phyloP scores from a whole-genome alignment of 1,140 invertebrate genomes.

The Anagrus nilaparvatae region DNA sequence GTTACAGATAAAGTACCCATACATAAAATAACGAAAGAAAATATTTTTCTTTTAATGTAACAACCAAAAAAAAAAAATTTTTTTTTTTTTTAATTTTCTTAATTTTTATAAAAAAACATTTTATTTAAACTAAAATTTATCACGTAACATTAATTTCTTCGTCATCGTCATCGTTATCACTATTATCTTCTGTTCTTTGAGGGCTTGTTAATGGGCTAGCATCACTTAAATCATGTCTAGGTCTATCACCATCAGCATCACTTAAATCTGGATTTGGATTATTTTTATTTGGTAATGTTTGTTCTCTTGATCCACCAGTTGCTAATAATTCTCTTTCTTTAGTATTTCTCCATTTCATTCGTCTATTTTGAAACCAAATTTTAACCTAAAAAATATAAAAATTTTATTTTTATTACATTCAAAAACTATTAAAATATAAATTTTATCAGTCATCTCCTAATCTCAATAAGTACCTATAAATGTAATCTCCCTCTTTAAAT shows the following conservation, averaged over 20 bases:
- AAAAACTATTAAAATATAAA: neutral
- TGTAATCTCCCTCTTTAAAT: neutral
- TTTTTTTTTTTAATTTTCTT: no score
- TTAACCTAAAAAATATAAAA: slow-evolving; percentile 64
- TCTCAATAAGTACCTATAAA: neutral
- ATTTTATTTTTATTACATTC: neutral
- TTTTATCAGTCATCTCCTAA: neutral
- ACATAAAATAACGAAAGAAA: no score
- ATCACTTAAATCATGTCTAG: slow-evolving; percentile 48
- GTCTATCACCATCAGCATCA: slow-evolving; percentile 73
- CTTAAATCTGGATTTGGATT: slow-evolving; percentile 93
- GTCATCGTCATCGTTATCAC: slow-evolving; percentile 62
- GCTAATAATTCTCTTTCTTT: slow-evolving; percentile 92
- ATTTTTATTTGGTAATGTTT: slow-evolving; percentile 92
- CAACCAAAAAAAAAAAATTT: no score
- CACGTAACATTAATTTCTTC: slow-evolving; percentile 78
- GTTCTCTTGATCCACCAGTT: slow-evolving; percentile 82
- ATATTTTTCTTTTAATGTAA: no score
- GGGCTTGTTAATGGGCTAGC: slow-evolving; percentile 41
- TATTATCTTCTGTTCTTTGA: slow-evolving; percentile 46
- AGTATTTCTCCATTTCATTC: slow-evolving; percentile 96
- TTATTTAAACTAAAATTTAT: no score
- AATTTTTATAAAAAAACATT: no score
- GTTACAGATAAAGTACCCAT: no score
- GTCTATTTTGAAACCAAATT: slow-evolving; percentile 92